Conservation (phyloP, 2,797 vertebrate species). For the Psittacula echo region DNA sequence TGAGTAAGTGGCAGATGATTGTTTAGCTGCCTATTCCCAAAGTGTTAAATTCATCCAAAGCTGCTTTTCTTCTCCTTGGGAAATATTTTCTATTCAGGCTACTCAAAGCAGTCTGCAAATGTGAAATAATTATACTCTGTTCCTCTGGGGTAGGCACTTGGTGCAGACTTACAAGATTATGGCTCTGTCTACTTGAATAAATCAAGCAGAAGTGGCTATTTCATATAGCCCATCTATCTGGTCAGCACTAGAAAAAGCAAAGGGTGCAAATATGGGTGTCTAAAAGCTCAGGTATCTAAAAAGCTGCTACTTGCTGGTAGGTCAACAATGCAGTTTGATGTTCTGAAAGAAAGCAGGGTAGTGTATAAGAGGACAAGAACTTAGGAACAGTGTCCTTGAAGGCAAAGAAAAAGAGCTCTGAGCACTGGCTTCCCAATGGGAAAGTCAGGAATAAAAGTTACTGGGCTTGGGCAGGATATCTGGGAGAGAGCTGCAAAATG, state of each 20-base stretch:
- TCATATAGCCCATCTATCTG: neutral
- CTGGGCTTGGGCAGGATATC: neutral
- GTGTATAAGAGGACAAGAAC: neutral
- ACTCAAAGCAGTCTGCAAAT: neutral
- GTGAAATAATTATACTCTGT: fast-evolving
- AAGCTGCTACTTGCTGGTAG: neutral
- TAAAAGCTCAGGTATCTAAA: neutral
- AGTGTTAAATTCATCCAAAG: neutral
- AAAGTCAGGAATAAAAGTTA: neutral
- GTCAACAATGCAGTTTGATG: neutral
- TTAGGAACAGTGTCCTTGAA: neutral
- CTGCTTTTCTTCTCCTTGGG: neutral
- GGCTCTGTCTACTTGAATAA: neutral
- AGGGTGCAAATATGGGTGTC: neutral
- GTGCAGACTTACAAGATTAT: neutral
- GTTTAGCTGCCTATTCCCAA: neutral
- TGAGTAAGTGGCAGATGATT: neutral
- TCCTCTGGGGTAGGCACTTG: neutral
- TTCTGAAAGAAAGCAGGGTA: neutral
- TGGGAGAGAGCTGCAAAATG: neutral
- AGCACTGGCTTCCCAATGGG: neutral
- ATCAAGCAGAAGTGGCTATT: neutral
- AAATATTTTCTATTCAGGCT: neutral
- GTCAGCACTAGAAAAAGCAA: neutral
- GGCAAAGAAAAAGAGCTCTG: neutral